phyloP scores from a whole-genome alignment of 2,888 invertebrate genomes.

The Euplagia quadripunctaria region DNA sequence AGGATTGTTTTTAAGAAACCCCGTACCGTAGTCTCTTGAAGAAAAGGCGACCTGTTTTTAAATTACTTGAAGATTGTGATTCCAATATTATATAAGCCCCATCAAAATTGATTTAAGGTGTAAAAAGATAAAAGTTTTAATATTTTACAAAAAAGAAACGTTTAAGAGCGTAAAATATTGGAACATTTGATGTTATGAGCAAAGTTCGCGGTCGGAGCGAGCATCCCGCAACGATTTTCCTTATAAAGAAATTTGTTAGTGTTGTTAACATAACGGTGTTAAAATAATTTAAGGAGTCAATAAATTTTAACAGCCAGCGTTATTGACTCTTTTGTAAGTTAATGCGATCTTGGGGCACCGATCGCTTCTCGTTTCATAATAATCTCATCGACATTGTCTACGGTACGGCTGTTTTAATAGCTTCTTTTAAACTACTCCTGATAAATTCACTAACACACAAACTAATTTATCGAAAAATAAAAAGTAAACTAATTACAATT shows the following conservation, averaged over 20 bases:
- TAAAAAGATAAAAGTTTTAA: slow-evolving; percentile 52
- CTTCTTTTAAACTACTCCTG: slow-evolving; percentile 48
- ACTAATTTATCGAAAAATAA: slow-evolving; percentile 32
- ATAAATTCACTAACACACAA: slow-evolving; percentile 29
- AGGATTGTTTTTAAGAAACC: not conserved
- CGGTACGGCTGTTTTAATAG: slow-evolving; percentile 66
- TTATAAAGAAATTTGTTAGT: slow-evolving; percentile 78
- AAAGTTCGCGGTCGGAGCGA: slow-evolving; percentile 59
- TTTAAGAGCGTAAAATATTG: slow-evolving; percentile 65
- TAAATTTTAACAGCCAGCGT: slow-evolving; percentile 79
- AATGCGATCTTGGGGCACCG: slow-evolving; percentile 71
- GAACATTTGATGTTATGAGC: slow-evolving; percentile 68
- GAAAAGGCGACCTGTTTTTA: not conserved
- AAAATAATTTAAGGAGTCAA: slow-evolving; percentile 79
- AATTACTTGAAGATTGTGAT: slow-evolving; percentile 29
- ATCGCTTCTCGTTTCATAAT: slow-evolving; percentile 67
- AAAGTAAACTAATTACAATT: not conserved
- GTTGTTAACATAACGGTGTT: slow-evolving; percentile 77
- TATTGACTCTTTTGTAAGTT: slow-evolving; percentile 76
- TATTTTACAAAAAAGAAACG: slow-evolving; percentile 53
- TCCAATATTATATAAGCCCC: slow-evolving; percentile 42
- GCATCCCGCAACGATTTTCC: slow-evolving; percentile 64
- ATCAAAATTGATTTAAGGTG: slow-evolving; percentile 55
- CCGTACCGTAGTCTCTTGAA: not conserved
- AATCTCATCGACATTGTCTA: slow-evolving; percentile 74